phyloP scores from a whole-genome alignment of 2,113 vertebrate genomes.

The Suncus etruscus region DNA sequence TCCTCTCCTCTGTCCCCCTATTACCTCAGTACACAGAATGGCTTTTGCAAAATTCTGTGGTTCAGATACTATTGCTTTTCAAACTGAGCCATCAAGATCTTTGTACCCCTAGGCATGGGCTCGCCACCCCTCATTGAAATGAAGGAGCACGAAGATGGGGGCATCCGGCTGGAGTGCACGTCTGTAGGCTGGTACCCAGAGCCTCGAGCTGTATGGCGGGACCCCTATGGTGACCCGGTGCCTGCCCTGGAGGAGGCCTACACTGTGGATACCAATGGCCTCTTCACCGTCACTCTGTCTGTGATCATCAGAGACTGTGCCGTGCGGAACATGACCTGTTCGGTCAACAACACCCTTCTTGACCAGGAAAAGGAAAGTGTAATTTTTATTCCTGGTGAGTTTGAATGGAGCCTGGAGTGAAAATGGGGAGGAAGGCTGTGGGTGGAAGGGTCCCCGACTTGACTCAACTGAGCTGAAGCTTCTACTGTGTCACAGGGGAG shows the following conservation, averaged over 20 bases:
- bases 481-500: not conserved
- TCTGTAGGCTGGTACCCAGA: constrained; percentile 77
- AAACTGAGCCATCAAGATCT: not conserved
- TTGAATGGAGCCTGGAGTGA: not conserved
- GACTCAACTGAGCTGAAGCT: not conserved
- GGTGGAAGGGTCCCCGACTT: not conserved
- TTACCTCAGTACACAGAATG: not conserved
- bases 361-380: constrained; percentile 46
- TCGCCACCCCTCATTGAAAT: constrained; percentile 64
- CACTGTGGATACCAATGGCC: not conserved
- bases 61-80: not conserved
- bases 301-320: constrained; percentile 59
- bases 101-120: constrained; percentile 68
- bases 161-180: constrained; percentile 68
- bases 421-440: accelerated
- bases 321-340: constrained; percentile 63
- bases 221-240: not conserved
- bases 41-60: not conserved
- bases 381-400: constrained; percentile 78
- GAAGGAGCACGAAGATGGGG: constrained; percentile 21
- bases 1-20: not conserved
- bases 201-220: constrained; percentile 49
- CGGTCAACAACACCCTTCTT: constrained; percentile 52
- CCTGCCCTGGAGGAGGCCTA: constrained; percentile 49
- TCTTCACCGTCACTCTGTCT: constrained; percentile 59